Evolutionary conservation across 2,888 invertebrate species (phyloP), one percentile per base, ranked within the genome.

Genomic region (Zhuqinia jingwanae): DNA sequence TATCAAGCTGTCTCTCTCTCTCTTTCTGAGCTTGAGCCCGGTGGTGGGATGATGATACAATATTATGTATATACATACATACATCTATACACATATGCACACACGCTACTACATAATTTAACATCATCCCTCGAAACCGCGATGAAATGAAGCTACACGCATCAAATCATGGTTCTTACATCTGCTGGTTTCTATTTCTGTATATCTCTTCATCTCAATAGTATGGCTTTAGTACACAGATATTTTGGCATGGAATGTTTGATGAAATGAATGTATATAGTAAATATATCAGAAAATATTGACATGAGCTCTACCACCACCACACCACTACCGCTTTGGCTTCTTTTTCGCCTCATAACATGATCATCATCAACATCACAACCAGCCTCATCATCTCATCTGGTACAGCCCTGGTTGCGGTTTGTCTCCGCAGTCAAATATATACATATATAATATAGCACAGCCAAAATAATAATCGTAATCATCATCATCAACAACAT

Each of bases 321-420:
- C 3, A 3, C 36, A 8, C 36, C 8, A 36, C 36, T 36, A 36
- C 36, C 36, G 8, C 8, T 36, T 11, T 85, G 77, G 85, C 58
- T 73, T 84, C 77, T 76, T 22, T 77, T 50, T 65, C 17, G 6
- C 20, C 63, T 63, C 68, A 47, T 78, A 45, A 47, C 47, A 42
- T 78, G n/a, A 27, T 11, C 53, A 53, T 75, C 82, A 83, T 76
- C 76, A 50, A n/a, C n/a, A n/a, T n/a, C n/a, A n/a, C n/a, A n/a
- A n/a, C n/a, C n/a, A n/a, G n/a, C n/a, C n/a, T 83, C 75, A 36
- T 83, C 50, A 15, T 42, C 20, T 70, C 25, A 60, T 36, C 42
- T 80, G 68, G 30, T 47, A 63, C 45, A 77, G 53, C 77, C 47
- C 85, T 70, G 78, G 78, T 85, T 85, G 85, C 60, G 85, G 85